Conservation (phyloP, 2,888 invertebrate species). For the Venusia cambrica region DNA sequence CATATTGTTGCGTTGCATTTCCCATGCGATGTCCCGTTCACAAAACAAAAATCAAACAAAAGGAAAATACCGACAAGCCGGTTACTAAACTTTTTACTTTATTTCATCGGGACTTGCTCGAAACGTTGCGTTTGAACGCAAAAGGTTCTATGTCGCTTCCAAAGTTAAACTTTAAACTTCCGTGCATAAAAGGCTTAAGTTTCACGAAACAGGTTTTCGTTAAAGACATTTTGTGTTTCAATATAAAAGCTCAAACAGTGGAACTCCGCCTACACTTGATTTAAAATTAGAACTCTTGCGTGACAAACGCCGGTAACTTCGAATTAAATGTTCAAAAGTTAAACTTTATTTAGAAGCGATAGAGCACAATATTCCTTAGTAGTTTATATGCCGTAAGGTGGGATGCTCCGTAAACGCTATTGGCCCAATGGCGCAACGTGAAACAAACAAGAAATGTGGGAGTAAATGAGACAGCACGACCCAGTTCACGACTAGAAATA, state of each 20-base stretch:
- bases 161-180: constrained; percentile 65
- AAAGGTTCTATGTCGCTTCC: constrained; percentile 66
- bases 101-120: constrained; percentile 59
- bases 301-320: constrained; percentile 79
- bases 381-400: constrained; percentile 75
- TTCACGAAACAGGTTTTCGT: constrained; percentile 76
- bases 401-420: constrained; percentile 77
- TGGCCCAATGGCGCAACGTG: constrained; percentile 75
- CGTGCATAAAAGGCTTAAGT: constrained; percentile 78
- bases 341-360: constrained; percentile 74
- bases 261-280: constrained; percentile 81
- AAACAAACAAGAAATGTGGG: constrained; percentile 76
- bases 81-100: constrained; percentile 79
- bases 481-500: constrained; percentile 32
- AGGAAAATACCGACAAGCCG: constrained; percentile 77
- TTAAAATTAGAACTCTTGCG: constrained; percentile 81
- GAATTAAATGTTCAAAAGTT: constrained; percentile 76
- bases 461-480: constrained; percentile 65
- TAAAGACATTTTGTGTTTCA: constrained; percentile 79
- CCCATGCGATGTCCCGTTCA: constrained; percentile 77
- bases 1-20: constrained; percentile 78
- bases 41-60: constrained; percentile 77
- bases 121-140: constrained; percentile 35
- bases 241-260: constrained; percentile 72
- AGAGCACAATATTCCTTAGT: constrained; percentile 73